phyloP scores from a whole-genome alignment of 2,113 vertebrate genomes.

The Aptenodytes patagonicus region DNA sequence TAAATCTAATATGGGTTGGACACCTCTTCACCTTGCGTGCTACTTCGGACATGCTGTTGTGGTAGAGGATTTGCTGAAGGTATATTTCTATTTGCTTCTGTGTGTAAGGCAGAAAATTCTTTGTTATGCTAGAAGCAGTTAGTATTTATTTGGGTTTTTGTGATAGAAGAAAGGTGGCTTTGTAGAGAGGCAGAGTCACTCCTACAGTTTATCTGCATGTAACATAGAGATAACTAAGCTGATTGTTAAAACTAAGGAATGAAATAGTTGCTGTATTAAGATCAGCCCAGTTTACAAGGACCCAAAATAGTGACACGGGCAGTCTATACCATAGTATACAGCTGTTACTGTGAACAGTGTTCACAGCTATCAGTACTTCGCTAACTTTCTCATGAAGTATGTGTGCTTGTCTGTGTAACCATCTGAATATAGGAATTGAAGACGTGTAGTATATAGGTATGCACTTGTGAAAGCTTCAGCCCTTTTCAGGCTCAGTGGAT shows the following conservation, averaged over 20 bases:
- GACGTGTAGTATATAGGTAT: accelerated
- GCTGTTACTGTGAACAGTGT: neutral
- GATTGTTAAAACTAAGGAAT: neutral
- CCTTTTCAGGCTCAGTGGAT: neutral
- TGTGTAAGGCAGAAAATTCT: neutral
- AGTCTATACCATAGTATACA: neutral
- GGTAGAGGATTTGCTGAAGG: constrained; percentile 88
- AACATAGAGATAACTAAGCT: neutral
- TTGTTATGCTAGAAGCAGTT: neutral
- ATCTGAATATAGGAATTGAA: neutral
- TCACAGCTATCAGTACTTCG: neutral
- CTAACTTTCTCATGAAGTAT: neutral
- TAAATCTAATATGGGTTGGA: constrained; percentile 85
- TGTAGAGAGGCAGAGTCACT: neutral
- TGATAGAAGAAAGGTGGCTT: neutral
- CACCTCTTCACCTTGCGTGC: constrained; percentile 88
- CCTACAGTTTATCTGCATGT: neutral
- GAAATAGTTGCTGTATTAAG: neutral
- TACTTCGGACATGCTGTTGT: constrained; percentile 85
- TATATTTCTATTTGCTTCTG: constrained; percentile 18
- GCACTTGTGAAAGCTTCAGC: neutral
- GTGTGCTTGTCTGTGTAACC: neutral
- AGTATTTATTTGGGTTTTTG: neutral
- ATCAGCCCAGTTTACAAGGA: neutral
- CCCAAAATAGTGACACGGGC: neutral